phyloP scores from a whole-genome alignment of 2,888 invertebrate species.

The Orgyia antiqua region DNA sequence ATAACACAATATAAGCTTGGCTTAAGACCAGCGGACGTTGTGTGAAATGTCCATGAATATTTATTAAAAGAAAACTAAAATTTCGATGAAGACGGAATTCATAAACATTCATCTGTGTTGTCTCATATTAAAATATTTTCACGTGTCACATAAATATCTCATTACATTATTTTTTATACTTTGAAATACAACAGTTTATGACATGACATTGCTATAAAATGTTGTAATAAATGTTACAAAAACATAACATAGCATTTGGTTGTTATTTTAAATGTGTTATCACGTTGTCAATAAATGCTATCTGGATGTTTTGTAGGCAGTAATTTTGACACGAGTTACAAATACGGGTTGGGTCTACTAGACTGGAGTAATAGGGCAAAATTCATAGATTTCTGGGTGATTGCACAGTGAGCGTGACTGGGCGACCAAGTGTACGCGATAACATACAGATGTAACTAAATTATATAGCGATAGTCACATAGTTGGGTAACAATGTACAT shows the following conservation, averaged over 20 bases:
- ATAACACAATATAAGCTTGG: no score
- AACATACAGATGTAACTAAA: constrained; percentile 21
- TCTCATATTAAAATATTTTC: no score
- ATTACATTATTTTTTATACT: constrained; percentile 10
- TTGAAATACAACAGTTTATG: constrained; percentile 12
- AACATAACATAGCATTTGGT: constrained; percentile 1
- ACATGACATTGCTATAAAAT: constrained; percentile 7
- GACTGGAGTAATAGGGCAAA: constrained; percentile 36
- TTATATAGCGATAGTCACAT: constrained; percentile 16
- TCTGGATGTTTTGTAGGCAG: constrained; percentile 19
- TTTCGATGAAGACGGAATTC: no score
- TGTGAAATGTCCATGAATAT: no score
- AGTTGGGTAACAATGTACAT: constrained; percentile 6
- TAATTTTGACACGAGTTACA: constrained; percentile 21
- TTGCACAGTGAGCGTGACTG: constrained; percentile 44
- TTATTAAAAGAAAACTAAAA: no score
- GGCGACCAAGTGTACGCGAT: constrained; percentile 24
- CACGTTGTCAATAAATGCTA: constrained; percentile 25
- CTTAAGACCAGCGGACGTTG: no score
- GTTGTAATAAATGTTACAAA: constrained; percentile 8
- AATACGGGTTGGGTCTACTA: constrained; percentile 13
- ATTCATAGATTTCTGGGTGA: constrained; percentile 50
- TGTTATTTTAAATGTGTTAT: constrained; percentile 15
- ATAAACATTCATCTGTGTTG: no score
- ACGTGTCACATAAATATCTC: no score